Evolutionary conservation across 1,140 invertebrate species (phyloP).

Genomic region (Sminthurides bifidus): DNA sequence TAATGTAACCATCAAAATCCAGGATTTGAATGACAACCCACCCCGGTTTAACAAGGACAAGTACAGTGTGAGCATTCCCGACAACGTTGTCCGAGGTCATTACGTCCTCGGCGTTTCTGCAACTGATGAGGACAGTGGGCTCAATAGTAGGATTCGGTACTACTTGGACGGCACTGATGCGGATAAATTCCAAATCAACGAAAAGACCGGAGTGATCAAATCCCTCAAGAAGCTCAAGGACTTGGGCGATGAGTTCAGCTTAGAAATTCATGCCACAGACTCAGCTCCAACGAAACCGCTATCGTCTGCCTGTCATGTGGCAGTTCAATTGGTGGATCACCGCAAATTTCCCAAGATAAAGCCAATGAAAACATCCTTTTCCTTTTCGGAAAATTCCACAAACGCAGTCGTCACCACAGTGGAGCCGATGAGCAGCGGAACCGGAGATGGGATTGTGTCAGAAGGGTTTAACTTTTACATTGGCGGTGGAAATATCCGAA

Average conservation of each 20-base stretch:
- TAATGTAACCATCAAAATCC: constrained; percentile 63
- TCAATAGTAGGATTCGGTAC: constrained; percentile 67
- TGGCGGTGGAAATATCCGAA: constrained; percentile 79
- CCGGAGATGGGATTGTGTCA: constrained; percentile 50
- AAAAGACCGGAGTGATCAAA: constrained; percentile 68
- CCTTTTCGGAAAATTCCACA: constrained; percentile 61
- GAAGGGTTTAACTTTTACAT: constrained; percentile 59
- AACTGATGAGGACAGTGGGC: constrained; percentile 60
- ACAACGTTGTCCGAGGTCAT: constrained; percentile 52
- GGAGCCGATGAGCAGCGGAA: constrained; percentile 52
- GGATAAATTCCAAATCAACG: constrained; percentile 60
- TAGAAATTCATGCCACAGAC: constrained; percentile 56
- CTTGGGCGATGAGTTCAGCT: constrained; percentile 43
- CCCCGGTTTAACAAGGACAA: constrained; percentile 58
- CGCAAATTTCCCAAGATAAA: constrained; percentile 62
- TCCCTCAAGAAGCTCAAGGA: constrained; percentile 45
- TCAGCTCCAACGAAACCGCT: constrained; percentile 47
- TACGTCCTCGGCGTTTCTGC: constrained; percentile 83
- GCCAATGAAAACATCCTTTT: constrained; percentile 54
- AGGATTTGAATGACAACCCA: constrained; percentile 77
- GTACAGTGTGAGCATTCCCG: constrained; percentile 66
- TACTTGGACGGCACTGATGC: constrained; percentile 62
- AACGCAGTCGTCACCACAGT: constrained; percentile 36
- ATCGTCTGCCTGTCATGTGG: constrained; percentile 53
- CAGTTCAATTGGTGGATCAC: constrained; percentile 55